Percentiles rank a stretch among this genome's conserved stretches.
phyloP scores from a whole-genome alignment of 2,113 vertebrate genomes.

The Azemiops feae region DNA sequence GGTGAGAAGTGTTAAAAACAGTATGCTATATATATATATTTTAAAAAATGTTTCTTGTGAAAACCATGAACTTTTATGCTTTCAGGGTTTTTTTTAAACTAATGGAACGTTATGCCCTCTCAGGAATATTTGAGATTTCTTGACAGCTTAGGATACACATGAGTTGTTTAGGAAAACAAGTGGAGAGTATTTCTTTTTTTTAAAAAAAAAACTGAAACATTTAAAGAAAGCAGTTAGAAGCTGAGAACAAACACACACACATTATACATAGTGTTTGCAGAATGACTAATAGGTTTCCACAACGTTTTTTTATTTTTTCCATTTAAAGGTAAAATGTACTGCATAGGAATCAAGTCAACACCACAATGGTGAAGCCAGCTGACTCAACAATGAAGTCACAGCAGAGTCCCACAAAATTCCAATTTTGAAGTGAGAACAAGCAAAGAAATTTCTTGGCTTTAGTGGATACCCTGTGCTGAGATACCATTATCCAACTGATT shows the following conservation, averaged over 20 bases:
- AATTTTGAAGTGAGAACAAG: background rate
- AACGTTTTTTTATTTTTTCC: background rate
- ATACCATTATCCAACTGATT: background rate
- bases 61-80: background rate
- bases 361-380: background rate
- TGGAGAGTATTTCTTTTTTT: background rate
- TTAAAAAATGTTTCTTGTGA: background rate
- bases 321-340: background rate
- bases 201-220: background rate
- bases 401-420: background rate
- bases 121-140: background rate
- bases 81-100: background rate
- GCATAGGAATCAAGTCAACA: background rate
- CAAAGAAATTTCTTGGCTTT: background rate
- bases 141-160: background rate
- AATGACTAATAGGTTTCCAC: background rate
- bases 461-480: background rate
- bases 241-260: background rate
- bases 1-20: background rate
- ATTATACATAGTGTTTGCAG: background rate
- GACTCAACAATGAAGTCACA: background rate
- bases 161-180: slow-evolving; percentile 2
- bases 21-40: too few relatives aligned
- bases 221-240: background rate
- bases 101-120: background rate